A percentile compares a stretch with the other conserved stretches of the same genome.
These are phyloP conservation scores for rat (Rattus norvegicus) DNA, from an alignment of 2,113 vertebrate species.

Conservation along the genomic window DNA sequence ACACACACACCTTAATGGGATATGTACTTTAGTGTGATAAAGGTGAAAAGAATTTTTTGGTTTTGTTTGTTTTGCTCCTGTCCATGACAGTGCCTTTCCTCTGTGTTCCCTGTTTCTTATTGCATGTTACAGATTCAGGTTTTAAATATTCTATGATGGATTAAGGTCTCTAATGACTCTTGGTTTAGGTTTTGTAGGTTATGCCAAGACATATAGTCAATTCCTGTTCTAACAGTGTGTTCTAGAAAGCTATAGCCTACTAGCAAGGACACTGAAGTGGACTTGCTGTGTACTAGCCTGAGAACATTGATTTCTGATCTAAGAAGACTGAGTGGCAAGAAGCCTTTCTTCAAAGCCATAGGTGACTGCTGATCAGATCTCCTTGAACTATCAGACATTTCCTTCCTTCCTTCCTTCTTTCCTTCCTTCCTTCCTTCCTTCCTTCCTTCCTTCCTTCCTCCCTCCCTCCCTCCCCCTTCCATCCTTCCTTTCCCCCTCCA, in stretches of 20 bases:
- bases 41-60: background rate
- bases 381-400: background rate
- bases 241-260: background rate
- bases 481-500: too few species aligned
- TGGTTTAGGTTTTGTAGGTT: background rate
- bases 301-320: conserved; percentile 57
- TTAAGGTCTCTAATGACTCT: background rate
- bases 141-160: background rate
- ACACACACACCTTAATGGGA: too few species aligned
- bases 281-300: conserved; percentile 49
- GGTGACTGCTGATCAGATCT: conserved; percentile 14
- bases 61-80: background rate
- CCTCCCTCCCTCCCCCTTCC: too few species aligned
- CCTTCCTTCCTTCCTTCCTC: too few species aligned
- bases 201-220: conserved; percentile 2
- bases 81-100: background rate
- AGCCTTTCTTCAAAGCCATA: background rate
- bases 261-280: background rate
- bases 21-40: background rate
- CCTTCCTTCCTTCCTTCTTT: background rate
- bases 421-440: too few species aligned
- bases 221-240: background rate
- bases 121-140: background rate
- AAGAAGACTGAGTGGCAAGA: conserved; percentile 41
- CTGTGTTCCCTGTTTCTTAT: background rate